These are phyloP conservation scores for Seriola aureovittata DNA, from an alignment of 2,113 vertebrate genomes.

Conservation along the genomic window DNA sequence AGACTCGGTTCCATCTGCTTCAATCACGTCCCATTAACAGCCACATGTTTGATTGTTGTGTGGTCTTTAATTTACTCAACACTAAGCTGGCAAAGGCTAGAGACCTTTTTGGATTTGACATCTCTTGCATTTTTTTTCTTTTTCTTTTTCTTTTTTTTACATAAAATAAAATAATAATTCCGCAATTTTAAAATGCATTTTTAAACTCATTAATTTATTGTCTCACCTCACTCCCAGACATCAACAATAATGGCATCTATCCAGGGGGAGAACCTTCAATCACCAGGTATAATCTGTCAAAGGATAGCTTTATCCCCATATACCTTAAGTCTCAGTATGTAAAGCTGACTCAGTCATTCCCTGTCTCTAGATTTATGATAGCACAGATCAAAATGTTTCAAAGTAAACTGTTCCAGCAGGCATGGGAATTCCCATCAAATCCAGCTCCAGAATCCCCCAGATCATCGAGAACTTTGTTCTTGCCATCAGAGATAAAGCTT, in stretches of 20 bases:
- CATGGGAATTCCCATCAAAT: constrained; percentile 78
- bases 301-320: constrained; percentile 58
- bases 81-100: neutral
- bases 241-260: constrained; percentile 22
- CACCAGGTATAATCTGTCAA: constrained; percentile 62
- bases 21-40: constrained; percentile 49
- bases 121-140: constrained; percentile 29
- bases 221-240: constrained; percentile 10
- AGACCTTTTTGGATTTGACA: constrained; percentile 8
- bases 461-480: constrained; percentile 81
- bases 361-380: constrained; percentile 72
- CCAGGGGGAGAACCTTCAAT: constrained; percentile 25
- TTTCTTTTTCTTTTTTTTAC: neutral
- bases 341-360: constrained; percentile 66
- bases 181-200: neutral
- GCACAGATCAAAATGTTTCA: constrained; percentile 65
- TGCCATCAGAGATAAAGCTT: constrained; percentile 79
- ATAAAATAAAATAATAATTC: neutral
- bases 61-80: constrained; percentile 22
- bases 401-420: constrained; percentile 71
- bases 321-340: constrained; percentile 46
- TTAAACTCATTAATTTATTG: neutral
- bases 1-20: constrained; percentile 54
- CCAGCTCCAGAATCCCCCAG: constrained; percentile 78
- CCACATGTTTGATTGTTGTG: constrained; percentile 31